Base-by-base conservation (phyloP, 1,140 invertebrate genomes). In the Caenorhabditis brenneri region DNA sequence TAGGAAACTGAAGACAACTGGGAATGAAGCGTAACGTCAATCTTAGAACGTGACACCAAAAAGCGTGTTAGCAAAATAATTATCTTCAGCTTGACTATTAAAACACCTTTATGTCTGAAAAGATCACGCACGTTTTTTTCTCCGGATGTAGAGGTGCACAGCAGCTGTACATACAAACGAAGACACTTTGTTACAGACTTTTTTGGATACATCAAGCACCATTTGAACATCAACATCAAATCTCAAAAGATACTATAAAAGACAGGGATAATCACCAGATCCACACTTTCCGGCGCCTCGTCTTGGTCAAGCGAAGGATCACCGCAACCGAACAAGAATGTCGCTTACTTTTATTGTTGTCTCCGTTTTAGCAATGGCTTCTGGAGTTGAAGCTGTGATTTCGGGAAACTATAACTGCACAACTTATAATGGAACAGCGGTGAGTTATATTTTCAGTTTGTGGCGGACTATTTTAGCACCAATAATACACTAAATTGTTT, bases 271-370 rank as follows among this genome's bases (percentile, higher is more conserved):
- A 15, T 12, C 19, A 39, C 22, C 2, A n/a, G 4, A 74, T 74
- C 65, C 36, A 24, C 65, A 74, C 22, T 74, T 74, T 74, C 65
- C 36, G 65, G 65, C 65, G 65, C 65, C 65, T 74, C 65, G 65
- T 74, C 36, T 74, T 74, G 65, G 65, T 74, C 65, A 46, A 74
- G 36, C 65, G 36, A 42, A 74, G 65, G 36, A 22, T n/a, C n/a
- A 10, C 36, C 65, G 65, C 65, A 39, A 65, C 65, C 53, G 16
- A 33, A 12, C 22, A 46, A n/a, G 22, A 9, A 74, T 74, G 65
- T 42, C 36, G 2, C 36, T 74, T n/a, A 42, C 36, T 31, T 74
- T 42, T 3, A 36, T 74, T 16, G 22, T 74, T 24, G 36, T 74
- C 36, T 39, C 65, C 46, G 46, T 53, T 80, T 15, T 51, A 2